Evolutionary conservation across 2,797 vertebrate genomes (phyloP).

Genomic region (Enoplosus armatus): DNA sequence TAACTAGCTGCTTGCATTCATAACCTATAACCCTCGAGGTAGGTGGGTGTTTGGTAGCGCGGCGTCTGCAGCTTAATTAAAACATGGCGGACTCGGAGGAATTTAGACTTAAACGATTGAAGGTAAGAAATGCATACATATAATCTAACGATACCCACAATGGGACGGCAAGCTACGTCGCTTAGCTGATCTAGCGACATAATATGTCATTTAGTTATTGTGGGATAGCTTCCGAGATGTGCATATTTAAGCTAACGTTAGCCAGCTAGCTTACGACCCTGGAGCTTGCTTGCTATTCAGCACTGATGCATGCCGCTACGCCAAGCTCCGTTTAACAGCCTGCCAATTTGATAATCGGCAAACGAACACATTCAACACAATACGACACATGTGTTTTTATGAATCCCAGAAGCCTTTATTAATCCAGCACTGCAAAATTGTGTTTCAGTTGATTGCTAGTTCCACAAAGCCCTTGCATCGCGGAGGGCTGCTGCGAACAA

Average conservation of each 20-base stretch:
- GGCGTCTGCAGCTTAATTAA: slow-evolving; percentile 76
- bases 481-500: slow-evolving; percentile 43
- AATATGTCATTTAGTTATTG: neutral
- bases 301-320: slow-evolving; percentile 29
- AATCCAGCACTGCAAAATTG: neutral
- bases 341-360: neutral
- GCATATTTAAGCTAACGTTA: slow-evolving; percentile 62
- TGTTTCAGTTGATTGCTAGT: neutral
- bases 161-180: fast-evolving
- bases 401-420: fast-evolving
- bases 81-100: slow-evolving; percentile 85
- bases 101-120: slow-evolving; percentile 73
- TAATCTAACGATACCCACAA: fast-evolving
- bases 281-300: slow-evolving; percentile 37
- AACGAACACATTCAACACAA: fast-evolving
- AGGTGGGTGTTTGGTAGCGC: slow-evolving; percentile 63
- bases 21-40: slow-evolving; percentile 37
- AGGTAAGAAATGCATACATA: slow-evolving; percentile 60
- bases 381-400: fast-evolving
- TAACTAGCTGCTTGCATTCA: slow-evolving; percentile 6
- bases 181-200: too few relatives aligned
- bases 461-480: slow-evolving; percentile 19
- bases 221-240: slow-evolving; percentile 28
- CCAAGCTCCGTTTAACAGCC: neutral
- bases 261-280: slow-evolving; percentile 50